Conservation (phyloP, 2,113 vertebrate species). For the Irena cyanogastra region DNA sequence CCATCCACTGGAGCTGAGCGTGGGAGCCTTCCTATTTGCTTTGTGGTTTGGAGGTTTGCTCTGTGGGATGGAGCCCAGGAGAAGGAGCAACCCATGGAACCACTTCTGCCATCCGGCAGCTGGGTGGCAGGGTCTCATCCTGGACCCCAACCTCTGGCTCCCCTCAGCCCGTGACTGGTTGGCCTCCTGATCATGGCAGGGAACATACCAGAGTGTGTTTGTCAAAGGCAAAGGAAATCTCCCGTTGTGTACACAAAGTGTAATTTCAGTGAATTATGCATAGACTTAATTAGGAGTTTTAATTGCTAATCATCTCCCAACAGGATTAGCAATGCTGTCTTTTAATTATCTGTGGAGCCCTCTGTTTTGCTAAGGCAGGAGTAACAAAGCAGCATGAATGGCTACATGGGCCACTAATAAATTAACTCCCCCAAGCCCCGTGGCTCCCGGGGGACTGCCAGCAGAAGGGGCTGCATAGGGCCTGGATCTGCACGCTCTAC, state of each 20-base stretch:
- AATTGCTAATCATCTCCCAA: conserved; percentile 78
- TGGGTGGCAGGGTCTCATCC: background rate
- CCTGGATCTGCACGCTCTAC: background rate
- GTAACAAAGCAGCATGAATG: conserved; percentile 58
- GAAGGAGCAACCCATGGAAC: background rate
- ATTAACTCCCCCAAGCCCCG: conserved; percentile 38
- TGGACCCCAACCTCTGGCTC: background rate
- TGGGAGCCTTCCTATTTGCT: background rate
- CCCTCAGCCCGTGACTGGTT: background rate
- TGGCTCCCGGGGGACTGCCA: background rate
- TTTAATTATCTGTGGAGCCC: conserved; percentile 73
- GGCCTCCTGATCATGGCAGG: background rate
- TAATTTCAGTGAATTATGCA: conserved; percentile 76
- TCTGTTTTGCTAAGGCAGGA: conserved; percentile 70
- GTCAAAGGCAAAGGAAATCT: conserved; percentile 50
- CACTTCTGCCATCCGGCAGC: rapidly evolving
- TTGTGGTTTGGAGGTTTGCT: background rate
- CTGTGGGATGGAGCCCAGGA: background rate
- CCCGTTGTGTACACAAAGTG: conserved; percentile 70
- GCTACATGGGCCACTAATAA: conserved; percentile 40
- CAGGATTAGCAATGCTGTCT: conserved; percentile 74
- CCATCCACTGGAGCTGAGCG: rapidly evolving
- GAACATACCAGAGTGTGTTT: conserved; percentile 22
- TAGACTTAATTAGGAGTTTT: conserved; percentile 79
- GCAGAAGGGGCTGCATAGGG: background rate